Conservation (phyloP, 2,888 invertebrate species). For the Brenthis ino region DNA sequence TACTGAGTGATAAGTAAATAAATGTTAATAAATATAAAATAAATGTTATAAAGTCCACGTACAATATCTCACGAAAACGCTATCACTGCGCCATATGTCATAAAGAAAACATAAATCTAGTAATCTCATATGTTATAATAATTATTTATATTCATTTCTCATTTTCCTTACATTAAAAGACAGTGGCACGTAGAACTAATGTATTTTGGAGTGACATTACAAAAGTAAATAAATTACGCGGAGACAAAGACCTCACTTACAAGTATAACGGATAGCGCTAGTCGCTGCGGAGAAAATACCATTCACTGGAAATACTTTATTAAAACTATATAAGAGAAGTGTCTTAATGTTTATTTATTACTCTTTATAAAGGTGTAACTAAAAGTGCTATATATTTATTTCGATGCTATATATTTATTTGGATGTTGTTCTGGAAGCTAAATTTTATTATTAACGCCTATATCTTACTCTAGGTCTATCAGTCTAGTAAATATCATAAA, state of each 20-base stretch:
- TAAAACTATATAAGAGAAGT: neutral
- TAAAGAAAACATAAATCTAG: neutral
- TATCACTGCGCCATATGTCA: too few species aligned
- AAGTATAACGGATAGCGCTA: conserved; percentile 9
- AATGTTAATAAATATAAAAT: too few species aligned
- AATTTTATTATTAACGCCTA: too few species aligned
- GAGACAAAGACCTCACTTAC: conserved; percentile 15
- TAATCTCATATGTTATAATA: neutral
- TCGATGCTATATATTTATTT: too few species aligned
- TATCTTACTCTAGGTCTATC: too few species aligned
- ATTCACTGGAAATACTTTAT: conserved; percentile 1
- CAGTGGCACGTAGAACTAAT: neutral
- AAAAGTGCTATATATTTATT: too few species aligned
- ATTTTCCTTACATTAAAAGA: neutral
- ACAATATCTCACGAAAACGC: too few species aligned
- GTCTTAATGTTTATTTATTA: neutral
- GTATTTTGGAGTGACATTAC: conserved; percentile 7
- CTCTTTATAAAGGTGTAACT: too few species aligned
- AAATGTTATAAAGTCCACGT: too few species aligned
- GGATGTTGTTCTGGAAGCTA: too few species aligned
- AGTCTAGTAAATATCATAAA: too few species aligned
- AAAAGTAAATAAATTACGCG: conserved; percentile 5
- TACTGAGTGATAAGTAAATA: too few species aligned
- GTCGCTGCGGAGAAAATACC: neutral
- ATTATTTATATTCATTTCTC: conserved; percentile 6